Conservation (phyloP, 1,140 invertebrate species). For the Spodoptera frugiperda region DNA sequence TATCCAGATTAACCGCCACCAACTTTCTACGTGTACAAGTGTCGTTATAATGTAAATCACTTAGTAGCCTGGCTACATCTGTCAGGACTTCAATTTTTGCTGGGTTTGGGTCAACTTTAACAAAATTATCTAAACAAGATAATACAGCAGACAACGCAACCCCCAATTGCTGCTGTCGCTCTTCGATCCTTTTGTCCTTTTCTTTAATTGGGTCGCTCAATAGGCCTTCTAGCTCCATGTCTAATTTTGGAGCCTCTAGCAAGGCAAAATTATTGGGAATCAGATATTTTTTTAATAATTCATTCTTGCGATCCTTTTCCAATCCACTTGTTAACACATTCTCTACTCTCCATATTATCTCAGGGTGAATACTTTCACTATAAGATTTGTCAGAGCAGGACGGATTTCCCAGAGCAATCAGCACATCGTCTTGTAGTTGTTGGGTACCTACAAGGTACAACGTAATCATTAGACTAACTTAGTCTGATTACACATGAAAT, state of each 20-base stretch:
- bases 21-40: constrained; percentile 8
- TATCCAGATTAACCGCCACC: neutral
- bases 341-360: neutral
- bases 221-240: neutral
- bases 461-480: too few relatives aligned
- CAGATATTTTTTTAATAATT: too few relatives aligned
- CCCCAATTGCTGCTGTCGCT: neutral
- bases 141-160: neutral
- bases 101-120: neutral
- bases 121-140: neutral
- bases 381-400: too few relatives aligned
- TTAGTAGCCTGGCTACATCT: neutral
- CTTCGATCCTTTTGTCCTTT: neutral
- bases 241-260: neutral
- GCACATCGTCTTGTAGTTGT: too few relatives aligned
- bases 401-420: too few relatives aligned
- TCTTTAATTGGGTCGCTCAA: neutral
- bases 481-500: too few relatives aligned
- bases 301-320: neutral
- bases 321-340: neutral
- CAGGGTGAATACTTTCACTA: neutral
- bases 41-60: neutral
- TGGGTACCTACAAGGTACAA: too few relatives aligned
- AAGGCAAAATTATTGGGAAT: neutral
- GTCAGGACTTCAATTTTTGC: neutral